Percentiles rank a stretch among this genome's conserved stretches.
Evolutionary conservation across 2,797 vertebrate genomes (phyloP).

Genomic region (Otolemur crassicaudatus): DNA sequence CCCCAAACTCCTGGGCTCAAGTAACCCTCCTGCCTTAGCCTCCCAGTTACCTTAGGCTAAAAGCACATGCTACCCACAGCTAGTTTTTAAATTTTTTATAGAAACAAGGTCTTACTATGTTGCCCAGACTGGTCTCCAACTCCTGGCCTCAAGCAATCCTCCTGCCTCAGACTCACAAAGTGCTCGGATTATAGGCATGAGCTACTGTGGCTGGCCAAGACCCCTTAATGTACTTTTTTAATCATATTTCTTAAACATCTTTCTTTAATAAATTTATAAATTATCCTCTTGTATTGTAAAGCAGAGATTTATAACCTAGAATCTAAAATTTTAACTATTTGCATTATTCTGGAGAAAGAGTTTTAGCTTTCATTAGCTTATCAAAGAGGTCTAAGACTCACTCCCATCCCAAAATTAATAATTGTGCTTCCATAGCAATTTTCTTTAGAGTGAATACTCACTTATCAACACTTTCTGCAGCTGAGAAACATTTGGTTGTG

Average conservation of each 20-base stretch:
- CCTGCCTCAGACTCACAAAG: no score
- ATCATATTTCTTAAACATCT: neutral
- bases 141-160: no score
- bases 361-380: slow-evolving; percentile 29
- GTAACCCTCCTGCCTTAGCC: no score
- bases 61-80: no score
- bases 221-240: neutral
- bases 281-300: slow-evolving; percentile 11
- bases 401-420: neutral
- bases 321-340: neutral
- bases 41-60: no score
- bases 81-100: no score
- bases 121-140: no score
- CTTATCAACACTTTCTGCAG: neutral
- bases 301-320: neutral
- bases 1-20: no score
- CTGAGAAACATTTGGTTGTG: neutral
- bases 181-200: no score
- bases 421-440: neutral
- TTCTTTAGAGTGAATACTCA: neutral
- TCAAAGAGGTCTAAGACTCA: neutral
- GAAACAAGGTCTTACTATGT: no score
- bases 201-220: neutral
- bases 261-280: slow-evolving; percentile 20
- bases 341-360: slow-evolving; percentile 32